Conservation (phyloP, 2,888 invertebrate genomes). For the Macaria liturata region DNA sequence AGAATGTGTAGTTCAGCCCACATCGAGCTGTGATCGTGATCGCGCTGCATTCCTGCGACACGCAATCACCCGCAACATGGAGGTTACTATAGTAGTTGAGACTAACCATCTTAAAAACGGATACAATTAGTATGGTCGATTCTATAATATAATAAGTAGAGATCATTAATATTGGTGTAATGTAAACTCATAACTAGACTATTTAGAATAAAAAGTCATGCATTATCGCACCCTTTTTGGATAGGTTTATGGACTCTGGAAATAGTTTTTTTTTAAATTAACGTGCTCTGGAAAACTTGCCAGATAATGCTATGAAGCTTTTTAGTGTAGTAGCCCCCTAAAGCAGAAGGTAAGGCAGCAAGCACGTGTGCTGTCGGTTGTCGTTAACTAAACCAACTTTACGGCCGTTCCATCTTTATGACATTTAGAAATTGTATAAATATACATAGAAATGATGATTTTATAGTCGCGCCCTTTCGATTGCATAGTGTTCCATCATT, state of each 20-base stretch:
- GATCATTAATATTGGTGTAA: no score
- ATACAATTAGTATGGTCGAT: no score
- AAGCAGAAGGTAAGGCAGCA: constrained; percentile 52
- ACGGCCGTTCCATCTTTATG: constrained; percentile 11
- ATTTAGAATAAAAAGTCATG: no score
- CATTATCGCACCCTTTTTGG: no score
- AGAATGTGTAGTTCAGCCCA: constrained; percentile 52
- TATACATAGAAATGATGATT: constrained; percentile 8
- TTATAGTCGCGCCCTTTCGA: constrained; percentile 13
- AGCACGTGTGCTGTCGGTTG: not conserved
- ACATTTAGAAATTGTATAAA: constrained; percentile 18
- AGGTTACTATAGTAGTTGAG: constrained; percentile 6
- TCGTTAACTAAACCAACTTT: constrained; percentile 4
- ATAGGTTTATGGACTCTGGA: no score
- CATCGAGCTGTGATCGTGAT: constrained; percentile 55
- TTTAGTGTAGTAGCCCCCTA: no score
- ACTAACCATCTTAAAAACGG: no score
- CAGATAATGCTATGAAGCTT: no score
- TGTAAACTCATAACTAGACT: no score
- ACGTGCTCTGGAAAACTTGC: no score
- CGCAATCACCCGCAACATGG: constrained; percentile 58
- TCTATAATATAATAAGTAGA: no score
- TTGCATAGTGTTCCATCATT: constrained; percentile 12
- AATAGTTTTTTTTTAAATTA: no score
- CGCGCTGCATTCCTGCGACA: constrained; percentile 65